Conservation (phyloP, 2,888 invertebrate genomes). For the Galerucella calmariensis region DNA sequence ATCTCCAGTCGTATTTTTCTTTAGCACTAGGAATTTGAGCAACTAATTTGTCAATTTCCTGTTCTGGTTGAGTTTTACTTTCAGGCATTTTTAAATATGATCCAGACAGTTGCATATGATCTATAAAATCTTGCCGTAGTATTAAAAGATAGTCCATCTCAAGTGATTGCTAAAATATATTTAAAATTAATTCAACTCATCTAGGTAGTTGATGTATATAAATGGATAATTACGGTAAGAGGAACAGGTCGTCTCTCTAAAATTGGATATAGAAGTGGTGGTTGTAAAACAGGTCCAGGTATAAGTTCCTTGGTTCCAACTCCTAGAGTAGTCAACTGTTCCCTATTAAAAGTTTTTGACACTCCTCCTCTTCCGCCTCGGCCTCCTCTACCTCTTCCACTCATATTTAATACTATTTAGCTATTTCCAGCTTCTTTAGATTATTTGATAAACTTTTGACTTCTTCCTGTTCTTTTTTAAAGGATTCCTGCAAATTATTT, state of each 20-base stretch:
- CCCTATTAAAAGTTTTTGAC: constrained; percentile 67
- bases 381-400: constrained; percentile 67
- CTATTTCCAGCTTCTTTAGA: constrained; percentile 60
- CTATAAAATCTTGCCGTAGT: constrained; percentile 78
- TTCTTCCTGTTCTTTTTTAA: constrained; percentile 60
- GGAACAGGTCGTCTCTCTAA: constrained; percentile 60
- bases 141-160: constrained; percentile 77
- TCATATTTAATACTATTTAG: constrained; percentile 54
- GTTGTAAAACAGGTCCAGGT: constrained; percentile 61
- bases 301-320: constrained; percentile 67
- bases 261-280: constrained; percentile 61
- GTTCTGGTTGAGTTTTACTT: constrained; percentile 67
- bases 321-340: constrained; percentile 71
- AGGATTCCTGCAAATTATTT: constrained; percentile 57
- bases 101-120: constrained; percentile 76
- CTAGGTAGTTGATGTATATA: not conserved
- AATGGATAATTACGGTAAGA: constrained; percentile 53
- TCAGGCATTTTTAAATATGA: constrained; percentile 69
- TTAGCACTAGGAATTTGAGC: constrained; percentile 64
- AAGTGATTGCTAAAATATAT: constrained; percentile 54
- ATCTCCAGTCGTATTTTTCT: constrained; percentile 70
- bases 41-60: constrained; percentile 71
- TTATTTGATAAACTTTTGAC: constrained; percentile 56
- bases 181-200: not conserved
- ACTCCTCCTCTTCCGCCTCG: constrained; percentile 60